Evolutionary conservation across 2,113 vertebrate species (phyloP), one percentile per base, ranked within the genome.

Genomic region (Anas platyrhynchos): DNA sequence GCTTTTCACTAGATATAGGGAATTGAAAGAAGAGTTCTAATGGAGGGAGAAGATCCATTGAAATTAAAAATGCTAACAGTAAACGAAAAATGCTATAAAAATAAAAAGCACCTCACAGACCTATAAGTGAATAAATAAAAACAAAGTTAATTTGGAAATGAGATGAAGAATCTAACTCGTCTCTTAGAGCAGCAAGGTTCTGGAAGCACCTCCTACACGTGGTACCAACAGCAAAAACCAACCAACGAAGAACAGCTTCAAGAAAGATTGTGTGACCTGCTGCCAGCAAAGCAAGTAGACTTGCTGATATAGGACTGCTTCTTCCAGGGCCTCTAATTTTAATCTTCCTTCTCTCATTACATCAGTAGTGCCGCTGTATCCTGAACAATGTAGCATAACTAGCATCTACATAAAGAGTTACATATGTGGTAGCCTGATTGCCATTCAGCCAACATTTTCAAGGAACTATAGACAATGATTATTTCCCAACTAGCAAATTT

Each of bases 181-280:
- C 44, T 48, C 12, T 43, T 46, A 38, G 20, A 86, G 55, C 52
- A 84, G n/a, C 1, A 3, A 76, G 44, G 34, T 58, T 67, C 29
- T 55, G 11, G 25, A 74, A 85, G 23, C 38, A 63, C 4, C 43
- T 68, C 34, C 25, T 32, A 85, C 43, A 71, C 2, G 5, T 2
- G 17, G 13, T 4, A 17, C 2, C 54, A 72, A 73, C 2, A 25
- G 27, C 31, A 83, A 63, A 71, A 72, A 32, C 0, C n/a, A 66
- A 31, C 3, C 5, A 62, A 32, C 1, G 4, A 23, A 3, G 6
- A 21, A 34, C 32, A 48, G n/a, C 56, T n/a, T 58, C 20, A 5
- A 12, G 6, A 29, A 21, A 22, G 56, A 55, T 4, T 5, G 23
- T 52, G 23, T 52, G 2, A 63, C 1, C 1, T 26, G 13, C 9